Evolutionary conservation across 1,140 invertebrate genomes (phyloP), one percentile per base, ranked within the genome.

Genomic region (Anoplophora glabripennis): DNA sequence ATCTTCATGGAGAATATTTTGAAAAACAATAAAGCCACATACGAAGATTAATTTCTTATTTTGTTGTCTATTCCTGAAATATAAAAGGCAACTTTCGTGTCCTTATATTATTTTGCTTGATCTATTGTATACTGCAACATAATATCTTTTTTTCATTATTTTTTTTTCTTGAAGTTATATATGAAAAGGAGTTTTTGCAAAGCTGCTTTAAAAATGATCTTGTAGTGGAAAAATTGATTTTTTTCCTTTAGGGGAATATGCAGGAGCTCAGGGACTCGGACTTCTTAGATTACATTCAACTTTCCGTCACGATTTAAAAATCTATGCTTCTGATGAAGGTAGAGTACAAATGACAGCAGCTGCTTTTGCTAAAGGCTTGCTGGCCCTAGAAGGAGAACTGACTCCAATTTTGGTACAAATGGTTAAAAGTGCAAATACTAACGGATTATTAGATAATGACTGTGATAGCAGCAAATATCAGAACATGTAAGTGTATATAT

Each of bases 391-490:
- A 79, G 98, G 97, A 8, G 96, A 99, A 78, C 79, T 99, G 3
- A 98, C 98, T 0, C 98, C 98, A 0, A 99, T 99, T 74, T 79
- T 99, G 11, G 96, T 99, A 10, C 98, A 99, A 78, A 99, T 99
- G 98, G 98, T 99, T 1, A 99, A 99, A 76, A 96, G 92, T 69
- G 96, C 96, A 1, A 98, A 99, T 72, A 99, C 96, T 0, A 99
- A 99, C 79, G 96, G 97, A 3, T 76, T 99, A 9, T 76, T 99
- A 21, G 97, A 99, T 75, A 98, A 99, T 73, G 96, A 99, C 75
- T 95, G 94, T 72, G 95, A 97, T 76, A 94, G 92, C 15, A 93
- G 90, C 68, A 97, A 97, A 79, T 93, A 92, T 73, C 94, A 97
- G 75, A 93, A 94, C 74, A 89, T 93, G 93, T 95, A 79, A 88